These are phyloP conservation scores for Jaculus jaculus DNA, from an alignment of 2,113 vertebrate genomes.

Conservation along the genomic window DNA sequence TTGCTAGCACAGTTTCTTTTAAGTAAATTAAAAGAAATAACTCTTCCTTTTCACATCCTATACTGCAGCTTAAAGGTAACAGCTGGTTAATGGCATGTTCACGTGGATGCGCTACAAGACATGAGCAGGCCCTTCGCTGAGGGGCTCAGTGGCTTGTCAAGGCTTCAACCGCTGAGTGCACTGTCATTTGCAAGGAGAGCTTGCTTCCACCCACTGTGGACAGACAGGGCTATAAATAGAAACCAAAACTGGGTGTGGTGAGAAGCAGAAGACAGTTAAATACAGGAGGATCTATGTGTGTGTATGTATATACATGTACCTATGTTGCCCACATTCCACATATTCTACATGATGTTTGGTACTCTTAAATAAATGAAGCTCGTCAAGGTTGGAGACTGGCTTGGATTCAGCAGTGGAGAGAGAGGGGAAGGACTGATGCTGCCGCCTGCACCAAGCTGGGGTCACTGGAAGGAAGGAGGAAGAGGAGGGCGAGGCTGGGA, in stretches of 20 bases:
- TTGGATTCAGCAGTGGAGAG: conserved; percentile 59
- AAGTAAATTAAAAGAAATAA: conserved; percentile 83
- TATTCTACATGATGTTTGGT: conserved; percentile 63
- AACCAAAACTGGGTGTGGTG: conserved; percentile 52
- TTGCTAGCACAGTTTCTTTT: conserved; percentile 85
- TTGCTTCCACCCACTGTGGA: conserved; percentile 60
- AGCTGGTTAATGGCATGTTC: conserved; percentile 75
- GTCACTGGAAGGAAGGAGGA: conserved; percentile 23
- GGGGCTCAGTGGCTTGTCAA: conserved; percentile 68
- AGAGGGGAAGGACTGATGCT: background rate
- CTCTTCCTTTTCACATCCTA: conserved; percentile 83
- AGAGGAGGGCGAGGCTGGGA: background rate
- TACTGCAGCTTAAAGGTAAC: conserved; percentile 81
- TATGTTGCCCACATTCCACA: conserved; percentile 66
- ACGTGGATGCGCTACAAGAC: conserved; percentile 70
- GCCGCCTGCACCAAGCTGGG: background rate
- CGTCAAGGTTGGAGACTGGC: conserved; percentile 3
- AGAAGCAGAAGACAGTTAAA: conserved; percentile 67
- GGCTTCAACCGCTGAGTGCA: conserved; percentile 54
- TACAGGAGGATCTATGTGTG: conserved; percentile 20
- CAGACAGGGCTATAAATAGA: conserved; percentile 74
- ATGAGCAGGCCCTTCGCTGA: conserved; percentile 66
- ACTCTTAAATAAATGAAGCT: conserved; percentile 76
- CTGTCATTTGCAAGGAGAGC: conserved; percentile 37
- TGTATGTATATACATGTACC: too few relatives aligned